A percentile compares a stretch with the other conserved stretches of the same genome.
phyloP scores from a whole-genome alignment of 2,888 invertebrate genomes.

The Pollenia griseotomentosa region DNA sequence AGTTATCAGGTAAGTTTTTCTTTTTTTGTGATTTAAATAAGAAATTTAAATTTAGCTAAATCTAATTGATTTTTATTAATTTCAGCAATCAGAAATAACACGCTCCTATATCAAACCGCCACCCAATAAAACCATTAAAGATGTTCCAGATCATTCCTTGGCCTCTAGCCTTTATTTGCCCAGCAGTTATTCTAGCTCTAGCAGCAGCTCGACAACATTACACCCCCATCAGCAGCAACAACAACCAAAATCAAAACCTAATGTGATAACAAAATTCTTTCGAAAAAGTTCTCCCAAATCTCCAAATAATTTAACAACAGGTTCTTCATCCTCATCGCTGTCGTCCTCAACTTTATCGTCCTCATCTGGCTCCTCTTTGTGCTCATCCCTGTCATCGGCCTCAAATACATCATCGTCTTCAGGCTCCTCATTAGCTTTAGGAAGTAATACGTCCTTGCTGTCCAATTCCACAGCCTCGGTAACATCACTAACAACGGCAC shows the following conservation, averaged over 20 bases:
- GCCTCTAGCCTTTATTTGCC: conserved; percentile 61
- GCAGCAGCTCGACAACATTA: conserved; percentile 58
- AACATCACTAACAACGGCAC: conserved; percentile 79
- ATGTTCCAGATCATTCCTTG: conserved; percentile 86
- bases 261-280: conserved; percentile 84
- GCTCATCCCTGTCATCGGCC: conserved; percentile 78
- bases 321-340: conserved; percentile 76
- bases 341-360: conserved; percentile 79
- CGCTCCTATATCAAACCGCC: conserved; percentile 88
- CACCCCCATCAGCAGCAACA: conserved; percentile 73
- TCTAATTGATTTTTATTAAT: conserved; percentile 74
- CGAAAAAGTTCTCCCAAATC: conserved; percentile 84
- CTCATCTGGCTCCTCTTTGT: conserved; percentile 78
- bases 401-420: conserved; percentile 74
- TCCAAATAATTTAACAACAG: conserved; percentile 77
- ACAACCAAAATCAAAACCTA: conserved; percentile 83
- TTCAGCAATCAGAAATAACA: conserved; percentile 88
- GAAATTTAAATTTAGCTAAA: not conserved
- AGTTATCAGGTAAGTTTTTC: conserved; percentile 86
- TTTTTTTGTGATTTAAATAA: not conserved
- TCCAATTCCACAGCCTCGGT: conserved; percentile 78
- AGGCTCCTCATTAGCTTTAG: conserved; percentile 76
- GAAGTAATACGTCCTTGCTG: conserved; percentile 74
- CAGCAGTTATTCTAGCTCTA: conserved; percentile 72
- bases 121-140: conserved; percentile 88